Conservation (phyloP, 2,797 vertebrate species). For the Notolepis coatsorum region DNA sequence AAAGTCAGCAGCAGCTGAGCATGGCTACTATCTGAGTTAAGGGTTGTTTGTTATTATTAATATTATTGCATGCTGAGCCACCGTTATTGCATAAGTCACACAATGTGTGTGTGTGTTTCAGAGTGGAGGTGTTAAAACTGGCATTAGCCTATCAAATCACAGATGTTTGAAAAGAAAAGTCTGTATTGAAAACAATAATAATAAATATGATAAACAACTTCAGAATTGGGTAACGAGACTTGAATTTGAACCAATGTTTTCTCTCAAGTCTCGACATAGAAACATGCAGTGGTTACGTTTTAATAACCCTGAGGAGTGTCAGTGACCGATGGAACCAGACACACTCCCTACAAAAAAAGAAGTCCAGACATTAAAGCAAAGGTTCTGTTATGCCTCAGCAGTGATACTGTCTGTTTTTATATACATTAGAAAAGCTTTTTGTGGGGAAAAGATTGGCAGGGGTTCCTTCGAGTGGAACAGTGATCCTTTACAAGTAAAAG, state of each 20-base stretch:
- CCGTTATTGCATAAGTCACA: slow-evolving; percentile 77
- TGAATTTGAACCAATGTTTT: slow-evolving; percentile 23
- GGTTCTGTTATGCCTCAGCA: slow-evolving; percentile 36
- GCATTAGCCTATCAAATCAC: slow-evolving; percentile 30
- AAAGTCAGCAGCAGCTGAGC: slow-evolving; percentile 61
- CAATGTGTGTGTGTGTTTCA: slow-evolving; percentile 46
- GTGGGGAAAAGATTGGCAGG: slow-evolving; percentile 57
- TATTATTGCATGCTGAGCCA: slow-evolving; percentile 73
- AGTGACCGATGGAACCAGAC: slow-evolving; percentile 51
- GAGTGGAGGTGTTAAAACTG: slow-evolving; percentile 45
- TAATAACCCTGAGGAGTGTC: slow-evolving; percentile 63
- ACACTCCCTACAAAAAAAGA: slow-evolving; percentile 31
- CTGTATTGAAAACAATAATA: slow-evolving; percentile 61
- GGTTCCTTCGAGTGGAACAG: slow-evolving; percentile 43
- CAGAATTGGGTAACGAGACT: slow-evolving; percentile 43
- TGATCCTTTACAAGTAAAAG: slow-evolving; percentile 54
- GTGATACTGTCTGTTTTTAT: slow-evolving; percentile 22
- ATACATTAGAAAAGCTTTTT: slow-evolving; percentile 30
- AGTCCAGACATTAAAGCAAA: slow-evolving; percentile 43
- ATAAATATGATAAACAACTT: slow-evolving; percentile 63
- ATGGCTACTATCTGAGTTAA: slow-evolving; percentile 55
- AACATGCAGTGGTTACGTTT: slow-evolving; percentile 15
- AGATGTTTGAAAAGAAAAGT: slow-evolving; percentile 58
- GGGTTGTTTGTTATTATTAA: slow-evolving; percentile 34
- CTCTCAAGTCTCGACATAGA: slow-evolving; percentile 35